These are phyloP conservation scores for Meliscaeva auricollis DNA, from an alignment of 2,888 invertebrate genomes.

Conservation along the genomic window DNA sequence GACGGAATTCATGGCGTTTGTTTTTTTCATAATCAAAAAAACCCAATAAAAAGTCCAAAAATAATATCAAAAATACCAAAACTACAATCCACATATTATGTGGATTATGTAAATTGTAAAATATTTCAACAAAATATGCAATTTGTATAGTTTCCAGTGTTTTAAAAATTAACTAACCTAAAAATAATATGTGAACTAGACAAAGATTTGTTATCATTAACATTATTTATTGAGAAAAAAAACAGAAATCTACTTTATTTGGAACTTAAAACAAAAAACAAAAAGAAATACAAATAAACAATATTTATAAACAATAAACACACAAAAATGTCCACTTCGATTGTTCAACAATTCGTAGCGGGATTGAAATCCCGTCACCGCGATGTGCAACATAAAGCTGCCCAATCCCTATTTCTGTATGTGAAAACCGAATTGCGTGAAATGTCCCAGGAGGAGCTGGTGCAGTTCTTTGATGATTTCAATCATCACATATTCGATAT, in stretches of 20 bases:
- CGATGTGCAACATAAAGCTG: slow-evolving; percentile 93
- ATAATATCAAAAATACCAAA: slow-evolving; percentile 3
- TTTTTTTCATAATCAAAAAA: slow-evolving; percentile 51
- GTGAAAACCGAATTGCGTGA: slow-evolving; percentile 96
- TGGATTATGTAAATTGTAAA: not conserved
- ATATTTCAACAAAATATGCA: slow-evolving; percentile 13
- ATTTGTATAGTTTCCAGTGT: slow-evolving; percentile 7
- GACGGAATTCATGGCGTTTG: slow-evolving; percentile 55
- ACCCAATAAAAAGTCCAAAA: not conserved
- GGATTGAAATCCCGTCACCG: slow-evolving; percentile 95
- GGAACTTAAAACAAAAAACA: not conserved
- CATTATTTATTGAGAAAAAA: slow-evolving; percentile 14
- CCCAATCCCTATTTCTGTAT: slow-evolving; percentile 94
- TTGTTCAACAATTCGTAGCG: slow-evolving; percentile 92
- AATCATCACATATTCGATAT: slow-evolving; percentile 98
- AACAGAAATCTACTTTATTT: slow-evolving; percentile 11
- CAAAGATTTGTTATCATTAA: slow-evolving; percentile 20
- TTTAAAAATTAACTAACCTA: slow-evolving; percentile 62
- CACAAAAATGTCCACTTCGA: slow-evolving; percentile 83
- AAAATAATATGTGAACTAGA: slow-evolving; percentile 56
- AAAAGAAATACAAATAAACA: not conserved
- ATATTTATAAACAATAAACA: not conserved
- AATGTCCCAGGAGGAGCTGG: slow-evolving; percentile 95
- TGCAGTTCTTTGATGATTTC: slow-evolving; percentile 96
- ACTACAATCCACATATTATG: not conserved